Conservation (phyloP, 2,888 invertebrate species). For the Pseudanteris insignis region DNA sequence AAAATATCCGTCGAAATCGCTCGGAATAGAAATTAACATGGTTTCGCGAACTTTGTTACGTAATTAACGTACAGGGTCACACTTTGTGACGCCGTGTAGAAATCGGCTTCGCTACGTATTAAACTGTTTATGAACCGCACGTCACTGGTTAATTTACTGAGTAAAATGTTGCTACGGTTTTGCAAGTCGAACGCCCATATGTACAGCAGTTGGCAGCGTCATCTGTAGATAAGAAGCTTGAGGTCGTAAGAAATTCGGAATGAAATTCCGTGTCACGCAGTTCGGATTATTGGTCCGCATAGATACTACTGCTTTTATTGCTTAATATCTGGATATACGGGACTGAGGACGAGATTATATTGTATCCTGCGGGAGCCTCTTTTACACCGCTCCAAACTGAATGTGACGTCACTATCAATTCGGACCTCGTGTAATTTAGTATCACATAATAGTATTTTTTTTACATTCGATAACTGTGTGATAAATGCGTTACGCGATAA, state of each 20-base stretch:
- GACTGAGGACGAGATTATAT: slow-evolving; percentile 10
- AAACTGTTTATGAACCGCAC: slow-evolving; percentile 38
- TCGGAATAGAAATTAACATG: slow-evolving; percentile 38
- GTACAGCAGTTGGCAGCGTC: background rate
- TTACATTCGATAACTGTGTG: too few relatives aligned
- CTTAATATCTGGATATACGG: slow-evolving; percentile 16
- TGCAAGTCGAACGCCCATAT: background rate
- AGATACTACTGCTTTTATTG: slow-evolving; percentile 19
- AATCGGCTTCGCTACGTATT: slow-evolving; percentile 26
- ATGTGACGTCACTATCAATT: slow-evolving; percentile 11
- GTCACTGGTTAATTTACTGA: slow-evolving; percentile 31
- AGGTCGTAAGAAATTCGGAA: slow-evolving; percentile 4
- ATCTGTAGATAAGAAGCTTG: slow-evolving; percentile 11
- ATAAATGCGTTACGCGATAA: too few relatives aligned
- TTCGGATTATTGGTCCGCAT: slow-evolving; percentile 1
- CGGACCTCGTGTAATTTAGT: background rate
- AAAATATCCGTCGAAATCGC: slow-evolving; percentile 18
- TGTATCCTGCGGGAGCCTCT: slow-evolving; percentile 14
- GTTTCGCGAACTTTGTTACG: slow-evolving; percentile 28
- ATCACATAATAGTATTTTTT: too few relatives aligned
- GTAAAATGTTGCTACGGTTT: slow-evolving; percentile 14
- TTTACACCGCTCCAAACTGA: slow-evolving; percentile 6
- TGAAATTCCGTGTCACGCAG: slow-evolving; percentile 2
- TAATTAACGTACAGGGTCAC: slow-evolving; percentile 36
- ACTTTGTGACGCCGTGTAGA: slow-evolving; percentile 25